Evolutionary conservation across 2,113 vertebrate species (phyloP).

Genomic region (Alligator sinensis): DNA sequence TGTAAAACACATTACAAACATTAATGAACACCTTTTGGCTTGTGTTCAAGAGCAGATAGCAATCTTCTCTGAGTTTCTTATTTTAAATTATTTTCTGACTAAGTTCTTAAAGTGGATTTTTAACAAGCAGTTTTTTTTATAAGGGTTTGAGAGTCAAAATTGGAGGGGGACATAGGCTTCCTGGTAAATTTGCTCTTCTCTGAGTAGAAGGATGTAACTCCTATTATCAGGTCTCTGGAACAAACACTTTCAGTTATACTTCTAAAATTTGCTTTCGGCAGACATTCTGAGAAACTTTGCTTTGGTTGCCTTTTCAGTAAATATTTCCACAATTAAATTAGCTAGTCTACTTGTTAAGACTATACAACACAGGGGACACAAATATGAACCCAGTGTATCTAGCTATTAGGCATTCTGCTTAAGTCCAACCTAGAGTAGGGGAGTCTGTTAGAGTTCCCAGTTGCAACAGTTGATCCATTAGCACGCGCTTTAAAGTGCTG

Average conservation of each 20-base stretch:
- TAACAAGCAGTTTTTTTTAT: neutral
- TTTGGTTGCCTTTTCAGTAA: neutral
- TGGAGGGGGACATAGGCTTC: neutral
- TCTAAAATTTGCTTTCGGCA: neutral
- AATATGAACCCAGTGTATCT: neutral
- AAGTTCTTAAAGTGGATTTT: neutral
- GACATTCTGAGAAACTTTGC: neutral
- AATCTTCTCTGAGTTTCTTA: neutral
- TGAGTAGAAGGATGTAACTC: fast-evolving
- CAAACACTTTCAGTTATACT: neutral
- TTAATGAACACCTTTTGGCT: neutral
- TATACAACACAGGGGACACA: neutral
- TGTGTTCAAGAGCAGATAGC: neutral
- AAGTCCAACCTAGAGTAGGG: neutral
- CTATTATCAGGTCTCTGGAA: fast-evolving
- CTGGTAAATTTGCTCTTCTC: neutral
- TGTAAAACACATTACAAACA: neutral
- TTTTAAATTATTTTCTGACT: neutral
- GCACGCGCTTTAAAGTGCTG: neutral
- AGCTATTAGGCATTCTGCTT: neutral
- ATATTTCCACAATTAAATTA: neutral
- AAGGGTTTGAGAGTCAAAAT: neutral
- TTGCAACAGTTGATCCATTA: neutral
- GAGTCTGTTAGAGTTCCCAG: neutral
- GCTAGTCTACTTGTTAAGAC: neutral